Conservation (phyloP, 2,888 invertebrate species). For the Lepidochrysops patricia region DNA sequence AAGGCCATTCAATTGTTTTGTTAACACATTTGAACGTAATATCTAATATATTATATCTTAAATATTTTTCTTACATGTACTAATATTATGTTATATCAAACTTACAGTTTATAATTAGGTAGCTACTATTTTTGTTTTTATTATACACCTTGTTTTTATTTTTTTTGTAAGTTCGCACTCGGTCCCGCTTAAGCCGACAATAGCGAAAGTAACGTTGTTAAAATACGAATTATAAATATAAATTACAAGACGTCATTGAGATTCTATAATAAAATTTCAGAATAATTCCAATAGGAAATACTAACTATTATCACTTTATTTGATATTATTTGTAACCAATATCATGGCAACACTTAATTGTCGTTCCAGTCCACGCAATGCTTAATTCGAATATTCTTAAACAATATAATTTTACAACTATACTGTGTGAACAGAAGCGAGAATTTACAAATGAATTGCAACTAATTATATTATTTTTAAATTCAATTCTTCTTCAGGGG, state of each 20-base stretch:
- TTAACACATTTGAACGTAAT: neutral
- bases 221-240: conserved; percentile 11
- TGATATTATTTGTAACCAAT: conserved; percentile 54
- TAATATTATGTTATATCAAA: neutral
- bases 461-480: conserved; percentile 26
- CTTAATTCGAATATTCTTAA: conserved; percentile 32
- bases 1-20: neutral
- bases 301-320: conserved; percentile 46
- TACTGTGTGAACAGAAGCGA: conserved; percentile 48
- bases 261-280: conserved; percentile 37
- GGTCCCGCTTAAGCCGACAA: neutral
- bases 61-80: neutral
- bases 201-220: conserved; percentile 9
- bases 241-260: conserved; percentile 7
- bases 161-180: conserved; percentile 3
- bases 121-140: neutral
- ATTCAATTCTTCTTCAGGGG: conserved; percentile 85
- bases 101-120: neutral
- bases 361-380: conserved; percentile 43
- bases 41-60: neutral
- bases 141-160: neutral
- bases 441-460: conserved; percentile 34
- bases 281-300: conserved; percentile 41
- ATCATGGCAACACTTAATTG: conserved; percentile 56
- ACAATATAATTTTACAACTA: conserved; percentile 32